phyloP scores from a whole-genome alignment of 2,888 invertebrate species.

The Amiota mariae region DNA sequence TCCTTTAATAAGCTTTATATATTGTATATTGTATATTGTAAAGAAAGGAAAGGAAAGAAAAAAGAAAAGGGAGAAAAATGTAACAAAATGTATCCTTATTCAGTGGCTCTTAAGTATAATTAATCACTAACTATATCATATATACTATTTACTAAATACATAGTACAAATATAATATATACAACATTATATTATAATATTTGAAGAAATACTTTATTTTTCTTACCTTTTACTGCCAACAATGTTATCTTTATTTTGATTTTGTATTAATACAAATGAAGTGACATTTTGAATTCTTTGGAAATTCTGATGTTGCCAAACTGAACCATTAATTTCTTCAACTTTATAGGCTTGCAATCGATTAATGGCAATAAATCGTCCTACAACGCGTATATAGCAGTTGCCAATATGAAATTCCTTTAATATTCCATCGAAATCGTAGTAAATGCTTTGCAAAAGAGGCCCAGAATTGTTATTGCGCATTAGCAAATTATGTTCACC shows the following conservation, averaged over 20 bases:
- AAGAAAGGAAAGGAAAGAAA: no score
- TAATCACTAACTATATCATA: neutral
- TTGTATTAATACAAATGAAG: constrained; percentile 64
- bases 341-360: constrained; percentile 64
- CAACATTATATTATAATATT: constrained; percentile 14
- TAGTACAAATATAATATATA: constrained; percentile 35
- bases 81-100: no score
- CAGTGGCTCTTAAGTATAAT: no score
- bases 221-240: neutral
- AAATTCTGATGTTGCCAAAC: constrained; percentile 50
- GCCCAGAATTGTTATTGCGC: constrained; percentile 60
- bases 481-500: constrained; percentile 62
- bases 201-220: constrained; percentile 2
- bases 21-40: no score
- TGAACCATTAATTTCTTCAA: constrained; percentile 50
- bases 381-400: constrained; percentile 59
- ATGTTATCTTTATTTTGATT: constrained; percentile 11
- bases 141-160: no score
- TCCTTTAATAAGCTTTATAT: no score
- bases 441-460: constrained; percentile 67
- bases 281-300: constrained; percentile 66
- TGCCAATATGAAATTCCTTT: constrained; percentile 41
- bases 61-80: no score
- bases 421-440: constrained; percentile 64
- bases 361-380: constrained; percentile 63